Evolutionary conservation across 2,797 vertebrate genomes (phyloP).

Genomic region (Hyperoplus lanceolatus): DNA sequence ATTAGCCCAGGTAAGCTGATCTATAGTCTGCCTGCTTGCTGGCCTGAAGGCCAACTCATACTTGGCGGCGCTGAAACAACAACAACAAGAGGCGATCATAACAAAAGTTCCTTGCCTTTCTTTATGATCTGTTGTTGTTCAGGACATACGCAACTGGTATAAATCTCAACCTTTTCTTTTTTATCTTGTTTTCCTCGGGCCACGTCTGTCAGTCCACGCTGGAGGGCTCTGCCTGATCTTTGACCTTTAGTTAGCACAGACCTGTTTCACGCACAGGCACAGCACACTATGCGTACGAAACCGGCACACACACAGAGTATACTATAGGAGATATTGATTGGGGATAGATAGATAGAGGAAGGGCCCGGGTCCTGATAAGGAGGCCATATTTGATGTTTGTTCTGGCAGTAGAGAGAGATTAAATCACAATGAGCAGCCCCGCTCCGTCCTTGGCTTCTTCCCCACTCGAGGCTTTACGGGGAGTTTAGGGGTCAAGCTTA

Average conservation of each 20-base stretch:
- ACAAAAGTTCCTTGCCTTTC: slow-evolving; percentile 46
- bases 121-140: slow-evolving; percentile 69
- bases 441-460: slow-evolving; percentile 80
- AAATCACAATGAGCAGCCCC: slow-evolving; percentile 81
- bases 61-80: slow-evolving; percentile 44
- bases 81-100: slow-evolving; percentile 37
- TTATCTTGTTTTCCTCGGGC: slow-evolving; percentile 71
- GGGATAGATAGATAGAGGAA: slow-evolving; percentile 77
- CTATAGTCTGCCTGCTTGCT: slow-evolving; percentile 11
- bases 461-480: slow-evolving; percentile 69
- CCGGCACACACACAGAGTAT: slow-evolving; percentile 50
- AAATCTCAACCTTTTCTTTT: slow-evolving; percentile 55
- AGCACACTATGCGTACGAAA: slow-evolving; percentile 26
- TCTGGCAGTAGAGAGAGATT: slow-evolving; percentile 75
- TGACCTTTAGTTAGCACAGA: slow-evolving; percentile 79
- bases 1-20: slow-evolving; percentile 59
- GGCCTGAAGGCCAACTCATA: slow-evolving; percentile 47
- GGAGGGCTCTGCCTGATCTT: slow-evolving; percentile 80
- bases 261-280: slow-evolving; percentile 57
- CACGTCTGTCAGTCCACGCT: slow-evolving; percentile 79
- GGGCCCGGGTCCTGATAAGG: slow-evolving; percentile 76
- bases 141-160: slow-evolving; percentile 46
- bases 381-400: slow-evolving; percentile 84
- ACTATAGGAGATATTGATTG: slow-evolving; percentile 76
- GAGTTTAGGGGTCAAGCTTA: slow-evolving; percentile 77